phyloP scores from a whole-genome alignment of 2,888 invertebrate genomes.

The Prionchulus punctatus region DNA sequence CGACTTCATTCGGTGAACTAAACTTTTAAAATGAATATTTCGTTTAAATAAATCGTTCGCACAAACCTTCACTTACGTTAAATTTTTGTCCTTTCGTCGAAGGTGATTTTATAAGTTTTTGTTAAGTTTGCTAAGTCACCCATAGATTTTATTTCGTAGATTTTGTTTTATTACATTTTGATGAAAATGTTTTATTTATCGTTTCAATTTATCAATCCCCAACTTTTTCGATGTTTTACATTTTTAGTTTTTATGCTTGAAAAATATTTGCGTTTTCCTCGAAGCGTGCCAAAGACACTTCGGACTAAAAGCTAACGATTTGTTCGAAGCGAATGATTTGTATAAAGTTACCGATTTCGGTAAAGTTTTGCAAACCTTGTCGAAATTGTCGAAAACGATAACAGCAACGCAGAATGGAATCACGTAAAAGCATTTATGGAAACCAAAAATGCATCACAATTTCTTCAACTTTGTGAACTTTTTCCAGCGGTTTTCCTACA shows the following conservation, averaged over 20 bases:
- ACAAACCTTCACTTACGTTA: too few species aligned
- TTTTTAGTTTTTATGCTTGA: conserved; percentile 76
- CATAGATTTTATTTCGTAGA: too few species aligned
- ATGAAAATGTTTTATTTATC: too few species aligned
- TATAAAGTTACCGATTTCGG: conserved; percentile 89
- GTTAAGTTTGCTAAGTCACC: too few species aligned
- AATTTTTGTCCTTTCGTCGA: too few species aligned
- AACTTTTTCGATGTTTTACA: neutral
- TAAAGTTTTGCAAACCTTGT: conserved; percentile 67
- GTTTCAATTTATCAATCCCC: neutral
- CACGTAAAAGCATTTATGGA: conserved; percentile 45
- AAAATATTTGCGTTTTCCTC: conserved; percentile 83
- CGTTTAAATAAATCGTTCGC: too few species aligned
- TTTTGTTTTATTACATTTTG: too few species aligned
- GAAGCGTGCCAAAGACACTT: conserved; percentile 67
- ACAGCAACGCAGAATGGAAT: conserved; percentile 52
- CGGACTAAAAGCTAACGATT: conserved; percentile 61
- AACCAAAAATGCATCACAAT: neutral
- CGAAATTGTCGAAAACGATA: conserved; percentile 64
- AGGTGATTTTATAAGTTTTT: too few species aligned
- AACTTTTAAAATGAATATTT: too few species aligned
- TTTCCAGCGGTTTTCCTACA: conserved; percentile 59
- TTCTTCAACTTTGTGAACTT: conserved; percentile 13
- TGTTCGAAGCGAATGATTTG: conserved; percentile 86
- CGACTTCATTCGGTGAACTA: too few species aligned